Base-by-base conservation (phyloP, 2,113 vertebrate genomes). In the Bos javanicus region DNA sequence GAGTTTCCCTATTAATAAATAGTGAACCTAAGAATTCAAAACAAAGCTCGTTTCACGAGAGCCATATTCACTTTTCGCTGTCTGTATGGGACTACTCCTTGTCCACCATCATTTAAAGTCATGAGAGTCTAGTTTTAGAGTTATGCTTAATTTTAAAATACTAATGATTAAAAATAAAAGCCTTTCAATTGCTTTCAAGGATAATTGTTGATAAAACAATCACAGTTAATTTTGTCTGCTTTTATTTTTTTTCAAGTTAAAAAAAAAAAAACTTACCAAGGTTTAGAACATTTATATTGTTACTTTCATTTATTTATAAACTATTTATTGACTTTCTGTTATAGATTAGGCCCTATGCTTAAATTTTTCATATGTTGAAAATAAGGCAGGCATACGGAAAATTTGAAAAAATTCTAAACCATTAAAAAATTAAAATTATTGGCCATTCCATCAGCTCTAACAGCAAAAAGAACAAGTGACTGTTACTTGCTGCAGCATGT, bases 401-500 rank as follows among this genome's bases (percentile, higher is more conserved):
- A 64, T 67, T 60, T 87, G 46, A 82, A 85, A 81, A 62, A 30
- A 30, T 80, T 10, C 19, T 91, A 46, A 59, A 30, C 7, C 80
- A 30, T 59, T 54, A n/a, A 90, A 56, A 71, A 46, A n/a, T 64
- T 4, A 81, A 90, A 83, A 59, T 52, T 56, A 52, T 1, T 14
- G 1, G 25, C 43, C 59, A 33, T 67, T 67, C 19, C 71, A 12
- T 81, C 57, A 59, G 3, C 30, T 43, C 43, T 95, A 57, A 85
- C 23, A 86, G 46, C 17, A 60, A 13, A 36, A 8, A 52, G 52
- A 78, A 26, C 8, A 17, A 50, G 7, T n/a, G 64, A 12, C 59
- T n/a, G 3, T 28, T 60, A 15, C 26, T 33, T 5, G 1, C 36
- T 17, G 6, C 4, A 15, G 26, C 7, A 0, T 0, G 11, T 10